Evolutionary conservation across 2,797 vertebrate genomes (phyloP).

Genomic region (Anguilla megastoma): DNA sequence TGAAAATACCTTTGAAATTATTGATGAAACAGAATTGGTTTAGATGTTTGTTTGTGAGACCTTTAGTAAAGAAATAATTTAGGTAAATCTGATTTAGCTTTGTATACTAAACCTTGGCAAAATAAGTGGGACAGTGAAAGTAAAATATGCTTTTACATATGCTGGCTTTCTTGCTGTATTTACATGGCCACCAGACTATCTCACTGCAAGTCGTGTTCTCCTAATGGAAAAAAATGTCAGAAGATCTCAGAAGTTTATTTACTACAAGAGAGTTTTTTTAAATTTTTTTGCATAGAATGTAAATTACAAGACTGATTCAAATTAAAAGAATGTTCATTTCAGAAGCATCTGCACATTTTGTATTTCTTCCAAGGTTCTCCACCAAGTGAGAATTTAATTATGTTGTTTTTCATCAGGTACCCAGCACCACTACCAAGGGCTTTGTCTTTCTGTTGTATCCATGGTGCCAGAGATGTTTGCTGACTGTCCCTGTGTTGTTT

Average conservation of each 20-base stretch:
- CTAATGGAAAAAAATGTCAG: neutral
- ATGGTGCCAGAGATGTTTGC: neutral
- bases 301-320: conserved; percentile 1
- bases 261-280: neutral
- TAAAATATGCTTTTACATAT: neutral
- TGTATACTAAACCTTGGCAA: neutral
- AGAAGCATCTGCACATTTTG: neutral
- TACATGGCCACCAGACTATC: neutral
- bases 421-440: neutral
- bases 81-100: neutral
- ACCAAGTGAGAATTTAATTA: neutral
- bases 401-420: neutral
- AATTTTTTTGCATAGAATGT: neutral
- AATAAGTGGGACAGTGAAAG: neutral
- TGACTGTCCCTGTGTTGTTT: conserved; percentile 5
- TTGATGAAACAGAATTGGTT: neutral
- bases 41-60: neutral
- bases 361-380: neutral
- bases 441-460: neutral
- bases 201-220: neutral
- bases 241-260: neutral
- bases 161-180: neutral
- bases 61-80: neutral
- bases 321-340: neutral
- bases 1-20: neutral